Evolutionary conservation across 2,113 vertebrate species (phyloP).

Genomic region (Erythrocercus mccallii): DNA sequence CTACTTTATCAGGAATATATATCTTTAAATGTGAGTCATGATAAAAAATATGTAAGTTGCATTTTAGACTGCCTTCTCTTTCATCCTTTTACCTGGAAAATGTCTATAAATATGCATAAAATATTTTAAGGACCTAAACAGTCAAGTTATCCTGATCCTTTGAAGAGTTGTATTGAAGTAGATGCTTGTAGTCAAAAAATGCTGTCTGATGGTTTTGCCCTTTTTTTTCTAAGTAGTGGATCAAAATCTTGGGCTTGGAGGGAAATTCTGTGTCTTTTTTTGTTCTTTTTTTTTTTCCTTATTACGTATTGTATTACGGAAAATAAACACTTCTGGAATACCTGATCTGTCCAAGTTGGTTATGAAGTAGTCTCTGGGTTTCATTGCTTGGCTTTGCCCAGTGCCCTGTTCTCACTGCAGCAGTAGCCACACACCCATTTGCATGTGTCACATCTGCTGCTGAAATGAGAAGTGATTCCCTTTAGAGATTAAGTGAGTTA

Average conservation of each 20-base stretch:
- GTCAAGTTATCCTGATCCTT: neutral
- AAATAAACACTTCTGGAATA: neutral
- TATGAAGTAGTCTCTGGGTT: neutral
- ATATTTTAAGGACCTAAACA: neutral
- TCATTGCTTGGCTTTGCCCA: neutral
- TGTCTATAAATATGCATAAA: neutral
- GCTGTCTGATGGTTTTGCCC: neutral
- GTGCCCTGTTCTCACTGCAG: neutral
- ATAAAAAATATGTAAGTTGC: neutral
- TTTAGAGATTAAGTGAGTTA: neutral
- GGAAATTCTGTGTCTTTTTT: neutral
- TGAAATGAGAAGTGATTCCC: neutral
- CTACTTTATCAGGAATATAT: neutral
- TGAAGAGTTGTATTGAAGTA: neutral
- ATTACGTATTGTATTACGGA: neutral
- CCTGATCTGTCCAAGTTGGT: neutral
- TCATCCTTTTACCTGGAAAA: neutral
- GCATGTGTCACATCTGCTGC: neutral
- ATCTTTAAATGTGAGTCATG: neutral
- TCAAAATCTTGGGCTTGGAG: neutral
- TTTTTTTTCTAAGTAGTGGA: neutral
- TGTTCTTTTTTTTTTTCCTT: neutral
- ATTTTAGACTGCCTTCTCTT: neutral
- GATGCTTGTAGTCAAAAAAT: neutral
- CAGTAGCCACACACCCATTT: neutral